A percentile compares a stretch with the other conserved stretches of the same genome.
Evolutionary conservation across 2,888 invertebrate species (phyloP).

Genomic region (Thymelicus sylvestris): DNA sequence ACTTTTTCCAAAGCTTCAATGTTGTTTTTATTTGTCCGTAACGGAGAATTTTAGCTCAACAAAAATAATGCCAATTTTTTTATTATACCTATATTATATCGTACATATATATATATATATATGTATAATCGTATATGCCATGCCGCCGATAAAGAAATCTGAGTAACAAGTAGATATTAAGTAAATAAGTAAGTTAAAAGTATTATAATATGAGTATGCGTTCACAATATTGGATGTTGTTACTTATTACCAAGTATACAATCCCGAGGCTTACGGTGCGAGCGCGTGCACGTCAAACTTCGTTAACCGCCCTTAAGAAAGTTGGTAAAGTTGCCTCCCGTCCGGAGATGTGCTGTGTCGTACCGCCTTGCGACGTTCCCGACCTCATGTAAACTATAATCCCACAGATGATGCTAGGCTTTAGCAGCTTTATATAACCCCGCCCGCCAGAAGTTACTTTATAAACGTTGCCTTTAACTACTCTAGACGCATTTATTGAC

Average conservation of each 20-base stretch:
- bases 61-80: no score
- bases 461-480: slow-evolving; percentile 62
- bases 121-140: no score
- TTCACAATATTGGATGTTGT: slow-evolving; percentile 66
- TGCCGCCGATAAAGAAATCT: slow-evolving; percentile 41
- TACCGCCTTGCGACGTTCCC: slow-evolving; percentile 54
- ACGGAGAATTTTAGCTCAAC: no score
- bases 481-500: slow-evolving; percentile 37
- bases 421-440: slow-evolving; percentile 77
- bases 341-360: slow-evolving; percentile 72
- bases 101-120: no score
- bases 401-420: slow-evolving; percentile 79
- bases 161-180: neutral
- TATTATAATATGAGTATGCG: slow-evolving; percentile 42
- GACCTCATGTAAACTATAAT: slow-evolving; percentile 79
- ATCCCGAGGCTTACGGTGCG: slow-evolving; percentile 78
- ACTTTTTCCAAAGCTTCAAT: neutral
- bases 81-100: no score
- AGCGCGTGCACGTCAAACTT: slow-evolving; percentile 82
- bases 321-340: slow-evolving; percentile 78
- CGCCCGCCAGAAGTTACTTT: slow-evolving; percentile 66
- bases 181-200: neutral
- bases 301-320: slow-evolving; percentile 81
- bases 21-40: neutral
- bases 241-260: slow-evolving; percentile 70